phyloP scores from a whole-genome alignment of 1,140 invertebrate genomes.

The Melitaea cinxia region DNA sequence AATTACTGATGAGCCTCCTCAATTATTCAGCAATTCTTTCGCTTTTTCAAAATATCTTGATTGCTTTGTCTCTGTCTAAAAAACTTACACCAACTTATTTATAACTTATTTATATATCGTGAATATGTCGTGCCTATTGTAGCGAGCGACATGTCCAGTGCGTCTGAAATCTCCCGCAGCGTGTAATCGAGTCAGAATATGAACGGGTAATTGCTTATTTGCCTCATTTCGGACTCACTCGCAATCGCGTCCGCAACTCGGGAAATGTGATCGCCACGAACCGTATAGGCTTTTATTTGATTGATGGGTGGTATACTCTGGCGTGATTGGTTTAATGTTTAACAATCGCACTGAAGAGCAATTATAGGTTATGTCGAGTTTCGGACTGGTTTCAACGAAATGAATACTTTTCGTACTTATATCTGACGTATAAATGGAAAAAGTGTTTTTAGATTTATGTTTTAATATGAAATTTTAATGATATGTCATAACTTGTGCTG shows the following conservation, averaged over 20 bases:
- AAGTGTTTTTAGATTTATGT: neutral
- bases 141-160: slow-evolving; percentile 41
- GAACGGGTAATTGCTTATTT: slow-evolving; percentile 76
- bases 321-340: slow-evolving; percentile 1
- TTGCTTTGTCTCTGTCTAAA: too few species aligned
- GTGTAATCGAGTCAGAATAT: slow-evolving; percentile 67
- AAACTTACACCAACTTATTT: too few species aligned
- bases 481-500: too few species aligned
- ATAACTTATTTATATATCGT: too few species aligned
- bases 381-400: too few species aligned
- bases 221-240: slow-evolving; percentile 74
- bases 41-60: neutral
- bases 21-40: too few species aligned
- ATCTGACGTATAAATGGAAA: neutral
- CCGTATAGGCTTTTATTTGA: slow-evolving; percentile 28
- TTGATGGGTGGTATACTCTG: slow-evolving; percentile 9
- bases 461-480: too few species aligned
- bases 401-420: neutral
- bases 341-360: neutral
- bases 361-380: neutral
- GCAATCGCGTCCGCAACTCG: slow-evolving; percentile 49
- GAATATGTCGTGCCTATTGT: slow-evolving; percentile 12
- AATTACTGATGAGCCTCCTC: too few species aligned
- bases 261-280: slow-evolving; percentile 30
- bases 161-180: slow-evolving; percentile 62